Percentiles rank a stretch among this genome's conserved stretches.
These are phyloP conservation scores for Amniataba percoides DNA, from an alignment of 2,797 vertebrate species.

Conservation along the genomic window DNA sequence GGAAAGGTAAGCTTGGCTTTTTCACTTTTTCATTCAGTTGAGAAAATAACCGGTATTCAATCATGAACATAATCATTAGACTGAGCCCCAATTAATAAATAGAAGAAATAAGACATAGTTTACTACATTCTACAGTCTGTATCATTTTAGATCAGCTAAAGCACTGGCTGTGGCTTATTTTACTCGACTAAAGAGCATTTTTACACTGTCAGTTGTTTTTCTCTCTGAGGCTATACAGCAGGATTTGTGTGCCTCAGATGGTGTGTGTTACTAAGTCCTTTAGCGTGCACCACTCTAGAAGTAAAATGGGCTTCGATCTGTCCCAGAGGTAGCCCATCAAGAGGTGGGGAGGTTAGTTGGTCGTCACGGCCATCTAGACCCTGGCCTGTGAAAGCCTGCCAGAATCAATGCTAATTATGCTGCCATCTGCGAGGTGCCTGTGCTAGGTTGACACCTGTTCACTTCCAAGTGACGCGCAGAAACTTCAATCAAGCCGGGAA, in stretches of 20 bases:
- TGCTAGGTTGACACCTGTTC: slow-evolving; percentile 86
- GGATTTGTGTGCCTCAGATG: slow-evolving; percentile 61
- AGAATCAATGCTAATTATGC: slow-evolving; percentile 89
- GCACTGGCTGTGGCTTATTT: slow-evolving; percentile 1
- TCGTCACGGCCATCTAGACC: slow-evolving; percentile 86
- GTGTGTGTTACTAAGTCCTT: slow-evolving; percentile 72
- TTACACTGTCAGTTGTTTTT: slow-evolving; percentile 40
- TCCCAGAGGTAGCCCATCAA: slow-evolving; percentile 86
- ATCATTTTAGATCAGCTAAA: not conserved
- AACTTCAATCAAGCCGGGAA: slow-evolving; percentile 79
- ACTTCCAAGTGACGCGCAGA: slow-evolving; percentile 77
- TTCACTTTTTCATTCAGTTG: not conserved
- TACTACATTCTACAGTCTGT: not conserved
- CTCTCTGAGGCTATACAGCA: slow-evolving; percentile 41
- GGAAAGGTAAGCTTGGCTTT: not conserved
- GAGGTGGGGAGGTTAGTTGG: slow-evolving; percentile 88
- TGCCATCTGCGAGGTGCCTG: slow-evolving; percentile 85
- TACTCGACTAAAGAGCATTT: slow-evolving; percentile 11
- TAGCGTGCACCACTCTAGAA: slow-evolving; percentile 65
- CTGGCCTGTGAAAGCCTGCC: slow-evolving; percentile 83
- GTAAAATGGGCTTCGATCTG: slow-evolving; percentile 86
- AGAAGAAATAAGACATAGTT: not conserved
- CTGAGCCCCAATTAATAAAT: not conserved
- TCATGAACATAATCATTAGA: not conserved
- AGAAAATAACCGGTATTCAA: not conserved